Conservation (phyloP, 2,113 vertebrate genomes). For the Rostratula benghalensis region DNA sequence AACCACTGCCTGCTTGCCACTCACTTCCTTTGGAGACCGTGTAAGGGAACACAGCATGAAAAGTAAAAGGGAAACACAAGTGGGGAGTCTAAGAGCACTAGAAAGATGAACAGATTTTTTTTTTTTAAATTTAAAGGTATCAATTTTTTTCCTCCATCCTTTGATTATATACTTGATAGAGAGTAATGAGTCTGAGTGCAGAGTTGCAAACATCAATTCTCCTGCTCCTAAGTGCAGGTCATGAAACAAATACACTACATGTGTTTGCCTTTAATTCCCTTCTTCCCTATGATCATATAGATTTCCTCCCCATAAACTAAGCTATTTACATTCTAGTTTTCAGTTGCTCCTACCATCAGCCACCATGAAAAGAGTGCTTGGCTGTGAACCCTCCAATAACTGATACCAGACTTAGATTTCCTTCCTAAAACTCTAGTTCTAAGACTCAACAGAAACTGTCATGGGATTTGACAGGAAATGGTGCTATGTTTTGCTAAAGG, state of each 20-base stretch:
- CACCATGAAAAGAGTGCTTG: not conserved
- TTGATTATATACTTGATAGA: not conserved
- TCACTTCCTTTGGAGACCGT: not conserved
- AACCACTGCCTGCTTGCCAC: not conserved
- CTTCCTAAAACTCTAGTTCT: not conserved
- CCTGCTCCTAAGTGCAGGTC: not conserved
- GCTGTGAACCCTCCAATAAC: not conserved
- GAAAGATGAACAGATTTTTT: not conserved
- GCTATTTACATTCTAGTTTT: not conserved
- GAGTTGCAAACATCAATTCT: conserved; percentile 13
- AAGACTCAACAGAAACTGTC: not conserved
- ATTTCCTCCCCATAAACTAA: not conserved
- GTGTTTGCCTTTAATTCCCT: conserved; percentile 49
- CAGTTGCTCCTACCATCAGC: not conserved
- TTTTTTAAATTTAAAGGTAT: not conserved
- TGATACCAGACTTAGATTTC: not conserved
- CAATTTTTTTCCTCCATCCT: not conserved
- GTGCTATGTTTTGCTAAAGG: not conserved
- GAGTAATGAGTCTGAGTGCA: not conserved
- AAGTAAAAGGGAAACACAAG: not conserved
- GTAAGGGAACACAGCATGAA: not conserved
- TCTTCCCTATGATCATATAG: not conserved
- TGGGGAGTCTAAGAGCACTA: not conserved
- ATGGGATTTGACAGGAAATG: not conserved
- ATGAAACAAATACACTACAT: not conserved